These are phyloP conservation scores for Mesodorylaimus sp. DNA, from an alignment of 2,888 invertebrate genomes.

Conservation along the genomic window DNA sequence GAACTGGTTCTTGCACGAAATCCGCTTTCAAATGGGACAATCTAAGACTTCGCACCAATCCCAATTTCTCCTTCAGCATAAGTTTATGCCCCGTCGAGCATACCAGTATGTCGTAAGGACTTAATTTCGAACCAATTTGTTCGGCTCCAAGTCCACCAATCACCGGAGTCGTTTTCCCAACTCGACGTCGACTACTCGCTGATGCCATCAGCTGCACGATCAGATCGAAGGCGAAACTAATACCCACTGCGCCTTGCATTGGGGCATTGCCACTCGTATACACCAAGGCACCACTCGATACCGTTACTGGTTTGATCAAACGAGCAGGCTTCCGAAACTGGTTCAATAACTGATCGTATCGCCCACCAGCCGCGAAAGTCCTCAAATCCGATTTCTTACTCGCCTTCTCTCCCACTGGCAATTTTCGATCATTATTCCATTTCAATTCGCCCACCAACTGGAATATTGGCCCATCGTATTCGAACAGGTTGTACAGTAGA, in stretches of 20 bases:
- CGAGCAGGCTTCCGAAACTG: conserved; percentile 12
- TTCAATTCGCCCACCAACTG: conserved; percentile 46
- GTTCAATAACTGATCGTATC: conserved; percentile 60
- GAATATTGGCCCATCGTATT: conserved; percentile 49
- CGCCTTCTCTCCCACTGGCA: conserved; percentile 29
- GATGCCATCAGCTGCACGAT: conserved; percentile 42
- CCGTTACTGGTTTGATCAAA: neutral
- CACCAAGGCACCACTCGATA: neutral
- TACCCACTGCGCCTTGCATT: conserved; percentile 47
- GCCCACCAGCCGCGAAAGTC: conserved; percentile 67
- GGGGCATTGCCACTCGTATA: conserved; percentile 10
- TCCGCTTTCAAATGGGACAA: conserved; percentile 47
- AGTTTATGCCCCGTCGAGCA: conserved; percentile 44
- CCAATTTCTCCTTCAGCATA: conserved; percentile 39
- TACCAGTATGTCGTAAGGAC: conserved; percentile 43
- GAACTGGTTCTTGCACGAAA: conserved; percentile 40
- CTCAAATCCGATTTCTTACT: conserved; percentile 40
- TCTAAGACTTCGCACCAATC: conserved; percentile 48
- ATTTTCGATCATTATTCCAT: conserved; percentile 19
- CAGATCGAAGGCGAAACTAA: conserved; percentile 64
- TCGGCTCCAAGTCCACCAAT: neutral
- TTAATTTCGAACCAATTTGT: neutral
- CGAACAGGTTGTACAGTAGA: conserved; percentile 43
- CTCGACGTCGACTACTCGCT: too few relatives aligned
- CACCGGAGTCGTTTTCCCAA: neutral